A percentile compares a stretch with the other conserved stretches of the same genome.
Evolutionary conservation across 2,888 invertebrate genomes (phyloP).

Genomic region (Calameuta idolon): DNA sequence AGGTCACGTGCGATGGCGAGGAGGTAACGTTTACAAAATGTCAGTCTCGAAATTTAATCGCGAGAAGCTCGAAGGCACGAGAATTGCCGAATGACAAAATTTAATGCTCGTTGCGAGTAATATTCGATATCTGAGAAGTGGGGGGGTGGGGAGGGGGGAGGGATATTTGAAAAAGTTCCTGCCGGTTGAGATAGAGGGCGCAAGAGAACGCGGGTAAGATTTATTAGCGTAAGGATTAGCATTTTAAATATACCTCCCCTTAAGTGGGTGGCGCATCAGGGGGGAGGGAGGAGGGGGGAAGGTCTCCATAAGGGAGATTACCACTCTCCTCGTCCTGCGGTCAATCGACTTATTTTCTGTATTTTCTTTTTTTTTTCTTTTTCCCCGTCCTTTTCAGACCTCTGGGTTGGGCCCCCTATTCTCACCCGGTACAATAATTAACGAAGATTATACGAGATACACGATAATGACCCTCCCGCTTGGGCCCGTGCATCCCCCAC

Average conservation of each 20-base stretch:
- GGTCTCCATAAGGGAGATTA: background rate
- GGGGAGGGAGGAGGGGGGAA: background rate
- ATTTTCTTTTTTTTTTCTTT: background rate
- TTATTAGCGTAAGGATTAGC: slow-evolving; percentile 57
- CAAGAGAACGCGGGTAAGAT: slow-evolving; percentile 46
- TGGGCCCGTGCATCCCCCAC: background rate
- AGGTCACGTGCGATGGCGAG: background rate
- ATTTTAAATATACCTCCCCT: slow-evolving; percentile 54
- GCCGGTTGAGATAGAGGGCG: background rate
- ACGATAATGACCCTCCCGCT: slow-evolving; percentile 2
- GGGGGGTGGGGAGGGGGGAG: background rate
- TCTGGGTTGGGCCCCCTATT: background rate
- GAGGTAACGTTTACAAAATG: background rate
- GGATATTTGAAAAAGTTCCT: background rate
- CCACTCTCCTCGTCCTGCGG: background rate
- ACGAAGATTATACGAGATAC: slow-evolving; percentile 2
- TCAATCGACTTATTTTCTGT: background rate
- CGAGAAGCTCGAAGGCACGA: background rate
- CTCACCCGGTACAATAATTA: slow-evolving; percentile 4
- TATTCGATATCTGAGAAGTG: background rate
- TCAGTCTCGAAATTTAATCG: background rate
- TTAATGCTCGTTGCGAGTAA: background rate
- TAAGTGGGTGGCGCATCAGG: background rate
- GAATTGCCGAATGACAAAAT: background rate
- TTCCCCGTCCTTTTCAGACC: background rate